Evolutionary conservation across 2,113 vertebrate species (phyloP), one percentile per base, ranked within the genome.

Genomic region (Silurus asotus): DNA sequence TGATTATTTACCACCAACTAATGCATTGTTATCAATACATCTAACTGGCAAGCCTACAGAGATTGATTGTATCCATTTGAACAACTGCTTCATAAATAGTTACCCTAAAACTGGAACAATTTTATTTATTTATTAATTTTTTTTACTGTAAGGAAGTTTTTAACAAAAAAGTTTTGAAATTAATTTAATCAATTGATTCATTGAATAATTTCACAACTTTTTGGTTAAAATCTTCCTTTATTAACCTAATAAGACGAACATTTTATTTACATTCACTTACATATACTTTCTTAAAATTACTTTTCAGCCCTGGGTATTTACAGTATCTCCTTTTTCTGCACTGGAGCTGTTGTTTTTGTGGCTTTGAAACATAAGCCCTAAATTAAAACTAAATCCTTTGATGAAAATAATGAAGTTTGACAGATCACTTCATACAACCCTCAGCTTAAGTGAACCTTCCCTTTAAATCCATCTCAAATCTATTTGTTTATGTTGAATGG

Each of bases 401-500:
- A 81, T 6, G 23, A 65, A 17, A 51, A 23, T 65, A 64, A 81
- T 64, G 23, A 82, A 10, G n/a, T 59, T 53, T 56, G 49, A 69
- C 64, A 69, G 13, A 83, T 53, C 65, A 58, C 51, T 76, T 5
- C 56, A 13, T 28, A 49, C 13, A 25, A n/a, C 45, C 15, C 25
- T 61, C 17, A 56, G 67, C n/a, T 62, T 28, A 48, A 53, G 13
- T 23, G 17, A 74, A 75, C 25, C 4, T 48, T 65, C 45, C 10
- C 23, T 59, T 86, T 53, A 62, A 45, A 59, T n/a, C 59, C 25
- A 62, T 61, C 65, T 62, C 62, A 62, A 55, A 45, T 25, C 70
- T 69, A 51, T 69, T 58, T 79, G 53, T n/a, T 65, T 19, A 75
- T 83, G 28, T 11, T 83, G 37, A 83, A 82, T 65, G 61, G 70